Percentiles rank a stretch among this genome's conserved stretches.
phyloP scores from a whole-genome alignment of 1,140 invertebrate genomes.

The Diorhabda carinulata region DNA sequence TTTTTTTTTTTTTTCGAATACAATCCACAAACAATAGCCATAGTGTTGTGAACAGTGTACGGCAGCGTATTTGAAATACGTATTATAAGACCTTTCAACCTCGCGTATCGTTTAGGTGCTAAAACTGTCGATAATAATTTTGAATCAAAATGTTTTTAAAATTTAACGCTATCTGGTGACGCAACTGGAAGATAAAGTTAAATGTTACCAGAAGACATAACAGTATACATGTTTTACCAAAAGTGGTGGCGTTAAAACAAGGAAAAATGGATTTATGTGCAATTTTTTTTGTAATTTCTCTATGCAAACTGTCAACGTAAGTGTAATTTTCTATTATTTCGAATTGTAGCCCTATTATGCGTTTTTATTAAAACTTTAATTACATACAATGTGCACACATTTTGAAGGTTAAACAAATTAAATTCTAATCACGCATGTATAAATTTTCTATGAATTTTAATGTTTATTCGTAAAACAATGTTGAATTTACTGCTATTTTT shows the following conservation, averaged over 20 bases:
- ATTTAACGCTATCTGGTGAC: slow-evolving; percentile 32
- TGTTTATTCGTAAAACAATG: too few species aligned
- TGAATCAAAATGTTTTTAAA: slow-evolving; percentile 21
- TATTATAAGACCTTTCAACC: slow-evolving; percentile 7
- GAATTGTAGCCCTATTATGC: neutral
- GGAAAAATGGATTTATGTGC: slow-evolving; percentile 27
- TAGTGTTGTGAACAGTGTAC: neutral
- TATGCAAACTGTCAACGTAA: slow-evolving; percentile 17
- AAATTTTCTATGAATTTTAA: too few species aligned
- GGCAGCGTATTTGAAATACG: neutral
- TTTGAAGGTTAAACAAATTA: too few species aligned
- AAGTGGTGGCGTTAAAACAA: slow-evolving; percentile 16
- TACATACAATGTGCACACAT: too few species aligned
- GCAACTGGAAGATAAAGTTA: slow-evolving; percentile 27
- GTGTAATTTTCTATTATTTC: slow-evolving; percentile 3
- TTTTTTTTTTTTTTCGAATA: slow-evolving; percentile 13
- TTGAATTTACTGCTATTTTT: too few species aligned
- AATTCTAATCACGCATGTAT: too few species aligned
- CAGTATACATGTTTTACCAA: slow-evolving; percentile 29
- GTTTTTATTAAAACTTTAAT: neutral
- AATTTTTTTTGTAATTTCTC: slow-evolving; percentile 20
- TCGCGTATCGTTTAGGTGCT: neutral
- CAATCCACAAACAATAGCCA: neutral
- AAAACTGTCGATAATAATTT: neutral
- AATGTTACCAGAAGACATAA: slow-evolving; percentile 31